phyloP scores from a whole-genome alignment of 2,888 invertebrate species.

The Lepidochrysops patricia region DNA sequence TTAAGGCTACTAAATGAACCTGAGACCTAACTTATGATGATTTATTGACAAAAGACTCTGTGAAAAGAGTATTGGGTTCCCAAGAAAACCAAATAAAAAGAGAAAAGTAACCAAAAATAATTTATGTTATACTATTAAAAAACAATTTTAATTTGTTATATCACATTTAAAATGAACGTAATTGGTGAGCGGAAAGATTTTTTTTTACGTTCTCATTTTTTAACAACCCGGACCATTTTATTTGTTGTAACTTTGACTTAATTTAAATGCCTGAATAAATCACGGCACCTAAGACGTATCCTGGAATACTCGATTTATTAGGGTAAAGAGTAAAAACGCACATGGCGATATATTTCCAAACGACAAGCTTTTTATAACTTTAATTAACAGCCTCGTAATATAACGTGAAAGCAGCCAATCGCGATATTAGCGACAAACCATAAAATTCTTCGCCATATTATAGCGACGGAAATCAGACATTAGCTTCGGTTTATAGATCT shows the following conservation, averaged over 20 bases:
- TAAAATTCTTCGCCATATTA: neutral
- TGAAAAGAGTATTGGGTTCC: neutral
- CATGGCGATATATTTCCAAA: neutral
- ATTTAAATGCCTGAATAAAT: conserved; percentile 1
- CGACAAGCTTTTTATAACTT: neutral
- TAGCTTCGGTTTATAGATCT: neutral
- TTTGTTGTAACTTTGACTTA: neutral
- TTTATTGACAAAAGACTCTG: neutral
- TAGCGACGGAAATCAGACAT: neutral
- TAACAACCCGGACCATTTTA: conserved; percentile 1
- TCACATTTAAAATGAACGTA: neutral
- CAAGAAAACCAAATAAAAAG: neutral
- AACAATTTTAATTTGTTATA: neutral
- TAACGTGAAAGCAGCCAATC: neutral
- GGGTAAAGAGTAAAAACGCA: neutral
- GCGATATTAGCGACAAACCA: neutral
- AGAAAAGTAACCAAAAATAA: too few species aligned
- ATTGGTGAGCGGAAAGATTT: neutral
- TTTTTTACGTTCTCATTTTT: neutral
- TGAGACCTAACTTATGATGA: conserved; percentile 3
- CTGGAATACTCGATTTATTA: neutral
- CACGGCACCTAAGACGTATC: neutral
- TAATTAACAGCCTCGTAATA: neutral
- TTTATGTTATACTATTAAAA: too few species aligned
- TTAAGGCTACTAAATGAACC: neutral